Base-by-base conservation (phyloP, 1,140 invertebrate genomes). In the Pseudobourletiella spinata region DNA sequence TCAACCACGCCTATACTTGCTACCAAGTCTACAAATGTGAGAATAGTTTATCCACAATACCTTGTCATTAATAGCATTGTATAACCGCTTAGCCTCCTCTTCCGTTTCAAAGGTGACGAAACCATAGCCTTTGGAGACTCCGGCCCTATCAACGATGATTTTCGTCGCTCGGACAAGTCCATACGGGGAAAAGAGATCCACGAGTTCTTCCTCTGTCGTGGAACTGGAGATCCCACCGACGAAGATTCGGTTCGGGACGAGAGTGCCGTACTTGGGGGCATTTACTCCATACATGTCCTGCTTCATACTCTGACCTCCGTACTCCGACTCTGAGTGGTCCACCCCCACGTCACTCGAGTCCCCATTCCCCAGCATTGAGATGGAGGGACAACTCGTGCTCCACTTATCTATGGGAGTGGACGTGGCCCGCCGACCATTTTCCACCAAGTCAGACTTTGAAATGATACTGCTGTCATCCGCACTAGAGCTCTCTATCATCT, bases 41-140 rank as follows among this genome's bases (percentile, higher is more conserved):
- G n/a, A n/a, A n/a, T n/a, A n/a, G n/a, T n/a, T n/a, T n/a, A n/a
- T n/a, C n/a, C n/a, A n/a, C n/a, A n/a, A n/a, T 18, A 63, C 48
- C 50, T 56, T 22, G 22, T 61, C 50, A 2, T 52, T 66, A 51
- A 73, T 72, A 57, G 74, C 72, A 71, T 70, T 71, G 66, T 72
- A 74, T 35, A 82, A 78, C 73, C 84, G 80, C 72, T 87, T 86
- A 1, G 89, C 89, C 77, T 92, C 89, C 72, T 91, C 87, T 74
- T 91, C 89, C 44, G 85, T 88, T 77, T 91, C 91, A 78, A 95
- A 97, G 16, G 94, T 97, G 44, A 97, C 90, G 78, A 97, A 94
- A 3, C 90, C 91, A 71, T 93, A 95, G 48, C 93, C 93, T 79
- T 95, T 95, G 35, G 92, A 94, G 1, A 95, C 89, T 2, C 92